Evolutionary conservation across 1,140 invertebrate genomes (phyloP), one percentile per base, ranked within the genome.

Genomic region (Drosophila malerkotliana): DNA sequence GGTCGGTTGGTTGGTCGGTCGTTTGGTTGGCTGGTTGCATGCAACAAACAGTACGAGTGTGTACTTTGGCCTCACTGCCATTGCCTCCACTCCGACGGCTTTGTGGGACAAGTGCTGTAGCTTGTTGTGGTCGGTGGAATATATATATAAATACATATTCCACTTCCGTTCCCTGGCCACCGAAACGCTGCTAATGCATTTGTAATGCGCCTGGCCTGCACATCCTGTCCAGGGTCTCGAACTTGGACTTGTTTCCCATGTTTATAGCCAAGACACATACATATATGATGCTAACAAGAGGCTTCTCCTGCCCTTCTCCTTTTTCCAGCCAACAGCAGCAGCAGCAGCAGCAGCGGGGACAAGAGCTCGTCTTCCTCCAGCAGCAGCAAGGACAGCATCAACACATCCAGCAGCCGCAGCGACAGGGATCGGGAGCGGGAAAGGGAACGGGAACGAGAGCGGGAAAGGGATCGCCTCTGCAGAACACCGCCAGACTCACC

Each of bases 401-500:
- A 78, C 72, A 74, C 77, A 58, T 68, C 73, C 58, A 72, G 53
- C 79, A 83, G 47, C 15, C 55, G 41, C 57, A 72, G 28, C 15
- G 78, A 30, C 7, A 24, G 68, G 14, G 41, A 44, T 44, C 41
- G 41, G 4, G 41, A 44, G n/a, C 14, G 41, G n/a, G 41, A 44
- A 18, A 41, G 39, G 39, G 39, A 41, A 14, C 14, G 41, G n/a
- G 41, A 44, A 3, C 41, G 41, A 9, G 72, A 75, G 12, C 52
- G 74, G 7, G 74, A 77, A 3, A 8, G 77, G 28, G 90, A 68
- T 87, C 91, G 81, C 3, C 49, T 82, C 0, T 87, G 83, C 30
- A 78, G 82, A 26, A 79, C 74, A 10, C 82, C 93, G 7, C 93
- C 93, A 7, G 93, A 93, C 61, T 93, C 93, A 1, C 93, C 93